Evolutionary conservation across 2,888 invertebrate genomes (phyloP).

Genomic region (Caenorhabditis japonica): DNA sequence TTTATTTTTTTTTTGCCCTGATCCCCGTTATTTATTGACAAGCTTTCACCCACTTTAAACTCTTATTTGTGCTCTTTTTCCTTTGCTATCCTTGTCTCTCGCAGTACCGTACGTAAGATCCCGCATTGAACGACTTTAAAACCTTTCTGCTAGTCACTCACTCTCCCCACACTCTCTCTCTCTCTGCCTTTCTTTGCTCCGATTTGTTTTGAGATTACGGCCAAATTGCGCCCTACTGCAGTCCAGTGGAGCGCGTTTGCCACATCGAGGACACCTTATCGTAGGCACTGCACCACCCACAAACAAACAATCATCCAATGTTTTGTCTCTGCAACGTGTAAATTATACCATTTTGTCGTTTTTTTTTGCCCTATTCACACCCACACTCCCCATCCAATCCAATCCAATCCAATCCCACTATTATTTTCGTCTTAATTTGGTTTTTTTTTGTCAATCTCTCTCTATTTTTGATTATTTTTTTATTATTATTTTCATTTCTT

Average conservation of each 20-base stretch:
- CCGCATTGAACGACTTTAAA: too few species aligned
- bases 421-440: too few species aligned
- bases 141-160: too few species aligned
- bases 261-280: slow-evolving; percentile 33
- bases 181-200: slow-evolving; percentile 10
- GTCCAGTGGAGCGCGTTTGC: slow-evolving; percentile 1
- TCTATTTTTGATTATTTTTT: not conserved
- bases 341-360: slow-evolving; percentile 8
- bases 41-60: too few species aligned
- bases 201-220: slow-evolving; percentile 27
- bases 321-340: slow-evolving; percentile 61
- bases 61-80: too few species aligned
- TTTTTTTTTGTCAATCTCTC: not conserved
- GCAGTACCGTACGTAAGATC: too few species aligned
- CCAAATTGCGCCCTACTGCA: not conserved
- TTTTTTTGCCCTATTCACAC: too few species aligned
- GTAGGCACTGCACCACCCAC: slow-evolving; percentile 51
- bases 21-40: too few species aligned
- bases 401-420: not conserved
- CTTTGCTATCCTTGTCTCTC: too few species aligned
- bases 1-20: too few species aligned
- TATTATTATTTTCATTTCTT: too few species aligned
- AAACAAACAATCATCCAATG: slow-evolving; percentile 23
- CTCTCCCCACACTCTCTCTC: not conserved
- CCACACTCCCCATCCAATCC: too few species aligned